Percentiles rank a stretch among this genome's conserved stretches.
Evolutionary conservation across 2,113 vertebrate species (phyloP).

Genomic region (Anhinga rufa): DNA sequence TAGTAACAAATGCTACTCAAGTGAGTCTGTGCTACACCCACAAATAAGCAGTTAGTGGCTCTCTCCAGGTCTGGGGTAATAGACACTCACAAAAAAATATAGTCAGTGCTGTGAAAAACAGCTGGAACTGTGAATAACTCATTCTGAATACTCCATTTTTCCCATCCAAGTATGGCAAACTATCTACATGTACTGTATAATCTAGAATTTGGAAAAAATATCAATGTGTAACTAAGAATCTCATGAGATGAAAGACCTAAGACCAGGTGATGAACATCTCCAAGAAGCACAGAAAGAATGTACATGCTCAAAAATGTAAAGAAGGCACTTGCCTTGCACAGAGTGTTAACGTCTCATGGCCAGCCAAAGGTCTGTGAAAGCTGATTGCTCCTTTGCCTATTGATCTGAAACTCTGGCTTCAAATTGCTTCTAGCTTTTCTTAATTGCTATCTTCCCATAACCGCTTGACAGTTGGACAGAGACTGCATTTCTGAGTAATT

Average conservation of each 20-base stretch:
- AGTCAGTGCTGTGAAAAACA: not conserved
- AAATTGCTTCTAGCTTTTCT: constrained; percentile 30
- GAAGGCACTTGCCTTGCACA: not conserved
- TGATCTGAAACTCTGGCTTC: not conserved
- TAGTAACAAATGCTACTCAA: not conserved
- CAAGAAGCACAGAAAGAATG: not conserved
- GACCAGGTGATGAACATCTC: not conserved
- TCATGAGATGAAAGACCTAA: not conserved
- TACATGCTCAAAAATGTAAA: not conserved
- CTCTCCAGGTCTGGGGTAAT: not conserved
- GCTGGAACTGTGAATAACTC: not conserved
- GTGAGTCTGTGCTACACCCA: not conserved
- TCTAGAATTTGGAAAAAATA: not conserved
- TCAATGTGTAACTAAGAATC: not conserved
- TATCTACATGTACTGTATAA: not conserved
- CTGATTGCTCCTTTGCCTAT: not conserved
- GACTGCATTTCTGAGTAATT: not conserved
- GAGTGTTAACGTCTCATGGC: not conserved
- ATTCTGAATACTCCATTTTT: not conserved
- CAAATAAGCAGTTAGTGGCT: not conserved
- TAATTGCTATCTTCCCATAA: constrained; percentile 48
- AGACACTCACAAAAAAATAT: not conserved
- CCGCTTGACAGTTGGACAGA: not conserved
- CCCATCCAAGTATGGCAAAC: not conserved
- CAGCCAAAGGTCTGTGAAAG: not conserved